Evolutionary conservation across 64 coral and sea anemone genomes (phyloP), one percentile per base, ranked within the genome.

Genomic region (Pocillopora damicornis): DNA sequence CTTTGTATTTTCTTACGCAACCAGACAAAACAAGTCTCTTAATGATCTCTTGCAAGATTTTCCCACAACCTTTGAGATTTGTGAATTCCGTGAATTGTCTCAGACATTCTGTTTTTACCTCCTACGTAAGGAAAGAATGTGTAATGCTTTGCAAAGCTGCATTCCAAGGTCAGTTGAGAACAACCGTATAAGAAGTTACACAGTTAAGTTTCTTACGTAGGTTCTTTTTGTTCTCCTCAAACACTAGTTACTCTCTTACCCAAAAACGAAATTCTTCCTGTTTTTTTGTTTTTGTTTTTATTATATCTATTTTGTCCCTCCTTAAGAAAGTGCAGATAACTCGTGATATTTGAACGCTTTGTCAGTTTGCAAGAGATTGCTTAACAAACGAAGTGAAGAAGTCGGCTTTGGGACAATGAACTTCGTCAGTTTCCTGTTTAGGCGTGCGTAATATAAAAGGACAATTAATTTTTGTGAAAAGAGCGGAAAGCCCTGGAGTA

Each of bases 351-450:
- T 51, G 42, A 51, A 51, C 42, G 42, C 7, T 51, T 51, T 51
- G 42, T 51, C 42, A 51, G 42, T 51, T 51, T 51, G 0, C 42
- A 51, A 83, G 13, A 30, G 61, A 42, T 45, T 20, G 22, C 3
- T 22, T 15, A 45, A 58, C 81, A 42, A 37, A 73, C 37, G 4
- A 12, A 17, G 64, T 37, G 72, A 58, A 13, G 72, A 85, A 85
- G 14, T 45, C 72, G 30, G 72, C 65, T 72, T 72, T 38, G 42
- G 65, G 64, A 85, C 63, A 85, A 85, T 72, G 26, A 63, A 85
- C 10, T 26, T 20, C 81, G 64, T 63, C 68, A 36, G n/a, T 73
- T 85, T 85, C 81, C 81, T 85, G 81, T 85, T 85, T 85, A 72
- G 81, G 64, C 37, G 20, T 13, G 37, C 20, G 16, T 57, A 26